Evolutionary conservation across 2,888 invertebrate species (phyloP).

Genomic region (Zaprionus obscuricornis): DNA sequence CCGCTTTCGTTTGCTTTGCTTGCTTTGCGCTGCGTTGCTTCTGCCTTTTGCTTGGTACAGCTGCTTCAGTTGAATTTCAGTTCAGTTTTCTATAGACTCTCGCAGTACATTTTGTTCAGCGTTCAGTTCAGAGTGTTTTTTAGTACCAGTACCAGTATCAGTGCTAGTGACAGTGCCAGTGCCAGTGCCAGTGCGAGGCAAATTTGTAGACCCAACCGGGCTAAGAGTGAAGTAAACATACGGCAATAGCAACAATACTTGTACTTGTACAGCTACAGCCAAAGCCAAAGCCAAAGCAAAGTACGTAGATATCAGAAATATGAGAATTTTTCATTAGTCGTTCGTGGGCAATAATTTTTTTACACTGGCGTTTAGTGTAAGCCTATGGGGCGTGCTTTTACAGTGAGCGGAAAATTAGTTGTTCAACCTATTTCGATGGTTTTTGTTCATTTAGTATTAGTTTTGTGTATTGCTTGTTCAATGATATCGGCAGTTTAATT

Average conservation of each 20-base stretch:
- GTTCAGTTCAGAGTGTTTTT: slow-evolving; percentile 53
- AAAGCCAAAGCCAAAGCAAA: slow-evolving; percentile 57
- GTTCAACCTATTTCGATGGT: slow-evolving; percentile 12
- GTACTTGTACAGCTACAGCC: slow-evolving; percentile 24
- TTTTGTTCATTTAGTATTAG: not conserved
- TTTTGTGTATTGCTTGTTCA: not conserved
- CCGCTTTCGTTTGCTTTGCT: too few relatives aligned
- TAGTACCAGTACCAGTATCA: slow-evolving; percentile 30
- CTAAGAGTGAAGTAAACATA: slow-evolving; percentile 53
- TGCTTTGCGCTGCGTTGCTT: slow-evolving; percentile 40
- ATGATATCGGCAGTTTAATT: slow-evolving; percentile 30
- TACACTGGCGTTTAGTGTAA: slow-evolving; percentile 53
- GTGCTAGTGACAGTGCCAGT: slow-evolving; percentile 49
- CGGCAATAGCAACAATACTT: slow-evolving; percentile 26
- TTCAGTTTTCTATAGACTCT: slow-evolving; percentile 77
- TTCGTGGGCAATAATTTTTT: slow-evolving; percentile 56
- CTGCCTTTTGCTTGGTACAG: slow-evolving; percentile 73
- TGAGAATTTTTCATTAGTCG: slow-evolving; percentile 70
- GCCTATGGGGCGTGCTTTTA: slow-evolving; percentile 43
- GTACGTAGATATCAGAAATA: slow-evolving; percentile 65
- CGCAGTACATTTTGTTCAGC: slow-evolving; percentile 75
- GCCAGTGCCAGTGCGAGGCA: slow-evolving; percentile 50
- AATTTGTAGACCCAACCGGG: slow-evolving; percentile 50
- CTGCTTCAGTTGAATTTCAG: slow-evolving; percentile 79
- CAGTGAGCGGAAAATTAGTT: slow-evolving; percentile 54